Evolutionary conservation across 2,888 invertebrate species (phyloP), one percentile per base, ranked within the genome.

Genomic region (Mesorhabditis belari): DNA sequence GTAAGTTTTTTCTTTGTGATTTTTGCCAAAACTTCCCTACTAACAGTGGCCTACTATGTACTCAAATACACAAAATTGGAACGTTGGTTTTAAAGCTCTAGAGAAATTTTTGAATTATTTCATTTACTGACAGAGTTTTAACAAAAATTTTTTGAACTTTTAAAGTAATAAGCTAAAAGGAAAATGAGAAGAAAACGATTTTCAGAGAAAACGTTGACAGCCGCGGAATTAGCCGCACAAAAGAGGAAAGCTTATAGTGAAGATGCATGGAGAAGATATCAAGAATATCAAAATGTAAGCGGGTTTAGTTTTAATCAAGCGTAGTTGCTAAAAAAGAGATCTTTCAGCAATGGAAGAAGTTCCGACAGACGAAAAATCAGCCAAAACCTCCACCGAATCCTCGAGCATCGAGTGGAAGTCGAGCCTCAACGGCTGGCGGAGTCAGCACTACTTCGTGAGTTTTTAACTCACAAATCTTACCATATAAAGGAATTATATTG

Each of bases 181-280:
- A 35, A 17, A 35, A 17, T 6, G 17, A 35, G 35, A 35, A 35
- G n/a, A 35, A n/a, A 35, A 35, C 44, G 3, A 28, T 51, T 62
- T 64, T 51, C 61, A 71, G 69, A 69, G 3, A 60, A 66, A 12
- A 62, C 64, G 12, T 54, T 74, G 57, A 77, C 76, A 0, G 74
- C 75, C 6, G 72, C 73, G 0, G 75, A 76, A 60, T 62, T 76
- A 2, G 72, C 73, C 2, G 77, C 73, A 5, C 73, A 75, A 58
- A 76, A 76, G 53, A 57, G 77, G 21, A 71, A 71, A 58, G 74
- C 76, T 1, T 79, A 79, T 64, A 76, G 77, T 44, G 79, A 79
- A 61, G 79, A 79, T 61, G 79, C 79, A 0, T 76, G 74, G 74
- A 61, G 75, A 26, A 64, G 79, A 28, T 79, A 79, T 55, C 75